phyloP scores from a whole-genome alignment of 2,888 invertebrate genomes.

The Mesochorus sp. region DNA sequence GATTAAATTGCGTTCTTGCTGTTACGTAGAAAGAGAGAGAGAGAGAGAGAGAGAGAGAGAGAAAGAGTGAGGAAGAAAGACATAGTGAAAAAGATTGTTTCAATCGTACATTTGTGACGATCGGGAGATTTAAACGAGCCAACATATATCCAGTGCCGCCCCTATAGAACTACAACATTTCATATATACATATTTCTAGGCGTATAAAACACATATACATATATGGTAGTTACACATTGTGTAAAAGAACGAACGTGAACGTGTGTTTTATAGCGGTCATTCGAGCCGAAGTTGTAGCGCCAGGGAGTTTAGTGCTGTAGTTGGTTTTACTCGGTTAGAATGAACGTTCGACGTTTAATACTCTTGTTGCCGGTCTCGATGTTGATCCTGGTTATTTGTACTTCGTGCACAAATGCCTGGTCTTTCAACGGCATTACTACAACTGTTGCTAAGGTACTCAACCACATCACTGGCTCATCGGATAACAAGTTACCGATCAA shows the following conservation, averaged over 20 bases:
- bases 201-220: neutral
- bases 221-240: neutral
- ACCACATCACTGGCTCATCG: neutral
- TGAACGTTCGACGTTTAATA: constrained; percentile 30
- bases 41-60: neutral
- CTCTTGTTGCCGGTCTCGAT: constrained; percentile 35
- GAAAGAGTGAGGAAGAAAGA: too few species aligned
- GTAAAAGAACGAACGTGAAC: constrained; percentile 15
- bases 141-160: neutral
- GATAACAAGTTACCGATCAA: neutral
- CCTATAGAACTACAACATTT: neutral
- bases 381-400: constrained; percentile 37
- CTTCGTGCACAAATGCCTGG: constrained; percentile 44
- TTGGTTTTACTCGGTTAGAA: constrained; percentile 24
- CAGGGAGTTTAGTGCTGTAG: constrained; percentile 29
- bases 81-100: too few species aligned
- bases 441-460: neutral
- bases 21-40: neutral
- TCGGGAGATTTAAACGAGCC: constrained; percentile 21
- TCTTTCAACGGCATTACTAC: constrained; percentile 42
- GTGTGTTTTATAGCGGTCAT: constrained; percentile 49
- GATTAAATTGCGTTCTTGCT: neutral
- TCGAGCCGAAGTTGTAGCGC: constrained; percentile 39
- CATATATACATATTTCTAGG: neutral
- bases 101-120: too few species aligned